Evolutionary conservation across 2,113 vertebrate genomes (phyloP).

Genomic region (Pituophis catenifer): DNA sequence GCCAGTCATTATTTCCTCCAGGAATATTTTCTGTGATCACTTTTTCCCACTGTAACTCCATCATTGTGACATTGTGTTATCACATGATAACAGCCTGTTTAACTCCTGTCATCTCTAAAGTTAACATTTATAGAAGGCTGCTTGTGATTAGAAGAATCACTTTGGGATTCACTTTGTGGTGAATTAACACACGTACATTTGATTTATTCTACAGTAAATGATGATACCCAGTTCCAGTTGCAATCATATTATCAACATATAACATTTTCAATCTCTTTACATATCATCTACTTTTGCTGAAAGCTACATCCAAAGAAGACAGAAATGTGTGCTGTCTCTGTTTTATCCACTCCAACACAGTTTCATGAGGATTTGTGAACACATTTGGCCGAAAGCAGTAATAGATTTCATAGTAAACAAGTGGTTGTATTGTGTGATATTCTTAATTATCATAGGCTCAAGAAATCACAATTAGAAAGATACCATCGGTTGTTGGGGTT

Average conservation of each 20-base stretch:
- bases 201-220: background rate
- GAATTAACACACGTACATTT: background rate
- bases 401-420: background rate
- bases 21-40: slow-evolving; percentile 12
- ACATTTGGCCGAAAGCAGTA: background rate
- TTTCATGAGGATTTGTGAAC: background rate
- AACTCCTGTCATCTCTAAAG: slow-evolving; percentile 20
- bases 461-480: background rate
- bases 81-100: slow-evolving; percentile 5
- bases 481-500: background rate
- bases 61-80: slow-evolving; percentile 20
- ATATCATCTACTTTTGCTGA: background rate
- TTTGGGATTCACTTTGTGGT: background rate
- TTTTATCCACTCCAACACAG: background rate
- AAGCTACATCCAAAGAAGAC: background rate
- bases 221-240: background rate
- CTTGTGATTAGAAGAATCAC: slow-evolving; percentile 2
- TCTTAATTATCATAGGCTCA: background rate
- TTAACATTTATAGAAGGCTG: background rate
- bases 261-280: background rate
- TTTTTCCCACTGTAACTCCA: slow-evolving; percentile 3
- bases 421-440: background rate
- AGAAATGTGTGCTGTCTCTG: background rate
- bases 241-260: background rate
- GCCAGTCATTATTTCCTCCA: slow-evolving; percentile 19